These are phyloP conservation scores for Gymnoscopelus microlampas DNA, from an alignment of 2,797 vertebrate genomes.

Conservation along the genomic window DNA sequence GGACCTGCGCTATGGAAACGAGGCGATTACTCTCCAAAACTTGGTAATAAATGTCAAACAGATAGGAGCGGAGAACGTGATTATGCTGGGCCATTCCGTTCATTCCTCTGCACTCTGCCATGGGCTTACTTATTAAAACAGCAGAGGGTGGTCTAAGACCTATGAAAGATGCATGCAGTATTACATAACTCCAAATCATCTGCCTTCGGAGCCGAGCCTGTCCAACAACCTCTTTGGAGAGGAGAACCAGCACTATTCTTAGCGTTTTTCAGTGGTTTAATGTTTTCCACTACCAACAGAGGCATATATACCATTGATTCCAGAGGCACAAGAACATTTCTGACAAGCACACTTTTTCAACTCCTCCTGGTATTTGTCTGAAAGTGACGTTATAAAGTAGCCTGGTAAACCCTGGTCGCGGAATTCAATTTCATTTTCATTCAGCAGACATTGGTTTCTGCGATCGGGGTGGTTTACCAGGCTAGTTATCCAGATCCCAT, in stretches of 20 bases:
- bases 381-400: too few relatives aligned
- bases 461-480: too few relatives aligned
- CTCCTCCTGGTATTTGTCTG: too few relatives aligned
- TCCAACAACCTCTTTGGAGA: background rate
- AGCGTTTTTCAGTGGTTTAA: too few relatives aligned
- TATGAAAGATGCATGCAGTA: background rate
- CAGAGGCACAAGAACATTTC: too few relatives aligned
- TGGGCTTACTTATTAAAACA: slow-evolving; percentile 17
- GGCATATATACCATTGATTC: too few relatives aligned
- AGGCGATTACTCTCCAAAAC: slow-evolving; percentile 15
- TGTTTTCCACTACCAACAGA: too few relatives aligned
- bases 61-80: slow-evolving; percentile 7
- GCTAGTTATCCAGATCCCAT: too few relatives aligned
- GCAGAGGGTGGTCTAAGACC: slow-evolving; percentile 27
- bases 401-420: too few relatives aligned
- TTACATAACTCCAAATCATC: slow-evolving; percentile 15
- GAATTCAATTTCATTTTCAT: too few relatives aligned
- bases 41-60: slow-evolving; percentile 16
- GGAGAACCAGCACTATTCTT: background rate
- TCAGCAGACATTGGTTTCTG: too few relatives aligned
- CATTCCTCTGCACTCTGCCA: background rate
- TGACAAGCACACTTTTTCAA: too few relatives aligned
- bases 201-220: background rate
- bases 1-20: slow-evolving; percentile 40
- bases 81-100: slow-evolving; percentile 2